phyloP scores from a whole-genome alignment of 2,797 vertebrate species.

The Leptoclinus maculatus region DNA sequence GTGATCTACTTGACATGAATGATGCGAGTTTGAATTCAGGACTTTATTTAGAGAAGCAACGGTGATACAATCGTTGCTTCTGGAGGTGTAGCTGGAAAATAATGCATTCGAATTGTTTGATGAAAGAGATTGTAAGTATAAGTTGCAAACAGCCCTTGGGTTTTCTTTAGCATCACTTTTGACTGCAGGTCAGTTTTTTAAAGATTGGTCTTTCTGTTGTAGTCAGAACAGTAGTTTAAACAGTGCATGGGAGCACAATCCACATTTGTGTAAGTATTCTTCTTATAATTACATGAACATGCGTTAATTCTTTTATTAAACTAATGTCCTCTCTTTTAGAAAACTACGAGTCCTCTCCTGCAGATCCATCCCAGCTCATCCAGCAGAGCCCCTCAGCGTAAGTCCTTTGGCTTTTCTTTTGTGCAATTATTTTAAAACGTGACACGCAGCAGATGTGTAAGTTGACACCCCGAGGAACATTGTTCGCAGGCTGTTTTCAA shows the following conservation, averaged over 20 bases:
- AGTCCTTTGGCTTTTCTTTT: conserved; percentile 75
- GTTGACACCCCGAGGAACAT: neutral
- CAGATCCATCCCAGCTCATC: conserved; percentile 71
- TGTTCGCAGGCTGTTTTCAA: neutral
- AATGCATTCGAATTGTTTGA: too few relatives aligned
- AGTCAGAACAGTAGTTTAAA: neutral
- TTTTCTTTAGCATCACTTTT: neutral
- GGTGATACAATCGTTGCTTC: too few relatives aligned
- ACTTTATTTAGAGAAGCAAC: too few relatives aligned
- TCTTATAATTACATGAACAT: neutral
- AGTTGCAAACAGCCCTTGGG: too few relatives aligned
- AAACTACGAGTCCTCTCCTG: conserved; percentile 77
- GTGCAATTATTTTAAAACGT: neutral
- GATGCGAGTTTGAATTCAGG: too few relatives aligned
- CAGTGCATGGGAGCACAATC: neutral
- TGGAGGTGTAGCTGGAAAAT: too few relatives aligned
- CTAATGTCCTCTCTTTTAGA: conserved; percentile 71
- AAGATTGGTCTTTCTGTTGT: neutral
- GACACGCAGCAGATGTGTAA: neutral
- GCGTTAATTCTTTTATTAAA: neutral
- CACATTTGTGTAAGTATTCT: neutral
- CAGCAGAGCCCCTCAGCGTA: conserved; percentile 84
- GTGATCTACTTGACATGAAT: neutral
- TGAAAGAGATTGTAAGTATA: too few relatives aligned
- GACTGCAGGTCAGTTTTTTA: neutral